These are phyloP conservation scores for Stomatorhinus walkeri DNA, from an alignment of 2,797 vertebrate genomes.

Conservation along the genomic window DNA sequence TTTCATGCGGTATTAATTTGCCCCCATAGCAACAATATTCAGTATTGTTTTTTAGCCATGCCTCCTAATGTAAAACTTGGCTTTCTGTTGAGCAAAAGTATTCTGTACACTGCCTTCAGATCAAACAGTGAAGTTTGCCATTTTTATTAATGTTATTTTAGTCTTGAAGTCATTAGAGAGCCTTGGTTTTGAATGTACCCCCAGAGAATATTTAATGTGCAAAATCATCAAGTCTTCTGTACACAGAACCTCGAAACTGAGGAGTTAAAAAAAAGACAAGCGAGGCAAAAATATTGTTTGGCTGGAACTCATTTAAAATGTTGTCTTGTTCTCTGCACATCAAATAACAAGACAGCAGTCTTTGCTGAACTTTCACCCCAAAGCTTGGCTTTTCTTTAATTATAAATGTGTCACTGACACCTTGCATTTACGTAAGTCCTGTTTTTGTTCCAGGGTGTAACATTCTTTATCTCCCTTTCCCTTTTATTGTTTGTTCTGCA, in stretches of 20 bases:
- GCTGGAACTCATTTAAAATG: constrained; percentile 29
- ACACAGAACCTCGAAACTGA: constrained; percentile 24
- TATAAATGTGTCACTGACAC: constrained; percentile 33
- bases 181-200: constrained; percentile 19
- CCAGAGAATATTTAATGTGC: constrained; percentile 30
- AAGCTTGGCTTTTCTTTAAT: constrained; percentile 25
- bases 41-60: not conserved
- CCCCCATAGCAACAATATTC: not conserved
- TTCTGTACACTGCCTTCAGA: not conserved
- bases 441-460: constrained; percentile 22
- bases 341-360: constrained; percentile 21
- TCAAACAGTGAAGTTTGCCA: constrained; percentile 21
- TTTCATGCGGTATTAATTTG: not conserved
- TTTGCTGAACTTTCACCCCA: not conserved
- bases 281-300: constrained; percentile 27
- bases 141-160: constrained; percentile 30
- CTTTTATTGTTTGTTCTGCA: constrained; percentile 21
- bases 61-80: not conserved
- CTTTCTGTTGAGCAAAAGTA: constrained; percentile 14
- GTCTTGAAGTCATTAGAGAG: constrained; percentile 24
- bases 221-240: constrained; percentile 25
- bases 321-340: constrained; percentile 27
- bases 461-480: constrained; percentile 20
- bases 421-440: constrained; percentile 18
- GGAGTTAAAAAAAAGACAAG: constrained; percentile 26